phyloP scores from a whole-genome alignment of 2,888 invertebrate genomes.

The Eretmocerus hayati region DNA sequence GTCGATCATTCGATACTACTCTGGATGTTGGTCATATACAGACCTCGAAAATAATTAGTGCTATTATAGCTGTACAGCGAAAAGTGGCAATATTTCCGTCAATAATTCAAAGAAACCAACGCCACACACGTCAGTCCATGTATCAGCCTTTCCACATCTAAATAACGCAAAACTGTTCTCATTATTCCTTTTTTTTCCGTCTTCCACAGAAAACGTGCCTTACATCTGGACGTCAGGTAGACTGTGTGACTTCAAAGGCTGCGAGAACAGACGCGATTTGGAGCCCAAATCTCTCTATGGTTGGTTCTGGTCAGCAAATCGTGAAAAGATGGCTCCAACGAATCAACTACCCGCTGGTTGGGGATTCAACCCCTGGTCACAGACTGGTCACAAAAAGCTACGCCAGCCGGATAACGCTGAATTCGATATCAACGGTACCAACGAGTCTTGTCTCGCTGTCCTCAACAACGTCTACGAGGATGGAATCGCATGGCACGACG shows the following conservation, averaged over 20 bases:
- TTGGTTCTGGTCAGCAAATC: conserved; percentile 90
- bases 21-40: too few species aligned
- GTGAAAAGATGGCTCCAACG: conserved; percentile 79
- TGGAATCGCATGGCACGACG: conserved; percentile 90
- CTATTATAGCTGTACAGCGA: too few species aligned
- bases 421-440: conserved; percentile 81
- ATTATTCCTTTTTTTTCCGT: too few species aligned
- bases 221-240: conserved; percentile 92
- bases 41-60: too few species aligned
- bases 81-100: too few species aligned
- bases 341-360: conserved; percentile 64
- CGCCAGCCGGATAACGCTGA: conserved; percentile 87
- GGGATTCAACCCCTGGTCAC: conserved; percentile 85
- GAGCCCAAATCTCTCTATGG: conserved; percentile 80
- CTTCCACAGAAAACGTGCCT: conserved; percentile 68
- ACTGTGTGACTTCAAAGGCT: conserved; percentile 88
- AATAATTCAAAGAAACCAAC: too few species aligned
- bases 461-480: conserved; percentile 91
- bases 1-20: too few species aligned
- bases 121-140: too few species aligned
- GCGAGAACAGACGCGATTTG: conserved; percentile 76
- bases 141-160: too few species aligned
- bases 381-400: conserved; percentile 83
- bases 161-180: too few species aligned
- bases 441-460: conserved; percentile 79